A percentile compares a stretch with the other conserved stretches of the same genome.
These are phyloP conservation scores for Fukomys damarensis DNA, from an alignment of 2,113 vertebrate genomes.

Conservation along the genomic window DNA sequence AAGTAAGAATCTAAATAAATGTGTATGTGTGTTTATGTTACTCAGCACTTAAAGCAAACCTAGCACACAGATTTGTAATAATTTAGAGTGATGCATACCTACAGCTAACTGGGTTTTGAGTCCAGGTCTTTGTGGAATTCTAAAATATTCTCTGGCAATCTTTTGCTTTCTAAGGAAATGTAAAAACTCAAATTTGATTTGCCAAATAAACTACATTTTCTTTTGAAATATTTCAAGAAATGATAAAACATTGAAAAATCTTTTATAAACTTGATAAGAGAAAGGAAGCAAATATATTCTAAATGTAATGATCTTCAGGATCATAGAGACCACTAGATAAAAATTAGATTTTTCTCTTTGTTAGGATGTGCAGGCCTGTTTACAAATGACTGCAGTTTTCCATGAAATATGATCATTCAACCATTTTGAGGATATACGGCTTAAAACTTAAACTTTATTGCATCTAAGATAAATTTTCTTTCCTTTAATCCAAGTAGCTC, in stretches of 20 bases:
- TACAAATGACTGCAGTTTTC: not conserved
- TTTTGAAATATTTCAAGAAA: conserved; percentile 37
- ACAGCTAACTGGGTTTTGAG: not conserved
- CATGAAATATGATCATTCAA: not conserved
- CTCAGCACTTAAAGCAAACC: not conserved
- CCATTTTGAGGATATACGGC: not conserved
- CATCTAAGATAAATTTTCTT: not conserved
- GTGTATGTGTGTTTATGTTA: not conserved
- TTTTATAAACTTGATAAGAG: not conserved
- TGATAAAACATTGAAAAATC: not conserved
- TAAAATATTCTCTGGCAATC: not conserved
- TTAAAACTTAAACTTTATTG: conserved; percentile 5
- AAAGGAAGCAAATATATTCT: not conserved
- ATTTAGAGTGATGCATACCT: not conserved
- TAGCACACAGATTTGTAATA: not conserved
- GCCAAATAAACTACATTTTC: not conserved
- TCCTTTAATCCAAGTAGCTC: not conserved
- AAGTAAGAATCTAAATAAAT: not conserved
- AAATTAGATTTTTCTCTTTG: conserved; percentile 23
- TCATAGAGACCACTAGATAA: not conserved
- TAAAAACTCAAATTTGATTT: not conserved
- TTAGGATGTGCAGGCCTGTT: not conserved
- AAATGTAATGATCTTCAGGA: not conserved
- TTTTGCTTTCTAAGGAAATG: not conserved
- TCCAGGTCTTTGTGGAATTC: not conserved